phyloP scores from a whole-genome alignment of 2,113 vertebrate genomes.

The Dipodomys merriami region DNA sequence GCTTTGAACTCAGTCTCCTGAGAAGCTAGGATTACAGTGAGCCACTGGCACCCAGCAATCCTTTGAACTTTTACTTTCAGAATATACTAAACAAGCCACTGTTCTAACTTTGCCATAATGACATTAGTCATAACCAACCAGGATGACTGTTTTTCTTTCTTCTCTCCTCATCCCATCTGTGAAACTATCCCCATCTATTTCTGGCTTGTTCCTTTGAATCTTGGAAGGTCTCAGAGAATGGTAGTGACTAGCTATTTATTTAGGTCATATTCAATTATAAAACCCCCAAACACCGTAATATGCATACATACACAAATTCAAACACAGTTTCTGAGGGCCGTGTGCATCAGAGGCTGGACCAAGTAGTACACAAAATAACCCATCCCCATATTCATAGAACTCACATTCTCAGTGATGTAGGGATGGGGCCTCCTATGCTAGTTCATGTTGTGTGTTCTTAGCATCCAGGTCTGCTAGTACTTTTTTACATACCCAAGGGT shows the following conservation, averaged over 20 bases:
- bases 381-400: background rate
- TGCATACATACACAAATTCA: background rate
- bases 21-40: too few species aligned
- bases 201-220: background rate
- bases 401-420: background rate
- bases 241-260: background rate
- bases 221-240: background rate
- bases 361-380: background rate
- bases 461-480: too few species aligned
- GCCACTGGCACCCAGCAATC: background rate
- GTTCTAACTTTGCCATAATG: background rate
- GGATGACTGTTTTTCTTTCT: background rate
- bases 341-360: background rate
- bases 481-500: too few species aligned
- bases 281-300: background rate
- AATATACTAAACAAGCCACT: background rate
- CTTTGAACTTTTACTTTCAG: constrained; percentile 2
- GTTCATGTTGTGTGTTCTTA: background rate
- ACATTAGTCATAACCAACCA: background rate
- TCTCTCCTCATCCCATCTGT: background rate
- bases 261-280: background rate
- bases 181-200: background rate
- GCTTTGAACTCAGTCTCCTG: too few species aligned
- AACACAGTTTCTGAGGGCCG: background rate
- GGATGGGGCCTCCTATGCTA: background rate